Conservation (phyloP, 2,888 invertebrate genomes). For the Drosophila tanythrix region DNA sequence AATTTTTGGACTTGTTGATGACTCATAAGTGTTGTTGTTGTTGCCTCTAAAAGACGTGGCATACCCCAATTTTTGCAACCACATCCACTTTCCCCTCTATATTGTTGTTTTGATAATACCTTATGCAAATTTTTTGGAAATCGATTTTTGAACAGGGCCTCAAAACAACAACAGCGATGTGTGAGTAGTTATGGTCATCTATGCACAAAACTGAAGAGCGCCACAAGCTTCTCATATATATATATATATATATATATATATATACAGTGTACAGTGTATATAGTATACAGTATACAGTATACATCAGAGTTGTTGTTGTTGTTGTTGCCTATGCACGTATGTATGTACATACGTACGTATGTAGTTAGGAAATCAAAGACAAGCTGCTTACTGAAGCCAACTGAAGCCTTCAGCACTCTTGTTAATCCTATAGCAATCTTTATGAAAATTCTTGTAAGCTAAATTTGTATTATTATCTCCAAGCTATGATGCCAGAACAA, state of each 20-base stretch:
- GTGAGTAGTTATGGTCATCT: not conserved
- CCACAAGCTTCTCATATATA: conserved; percentile 2
- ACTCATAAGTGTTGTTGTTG: conserved; percentile 32
- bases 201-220: not conserved
- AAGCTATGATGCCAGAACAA: conserved; percentile 25
- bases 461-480: not conserved
- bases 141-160: conserved; percentile 11
- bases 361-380: conserved; percentile 1
- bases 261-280: not conserved
- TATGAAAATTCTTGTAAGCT: conserved; percentile 2
- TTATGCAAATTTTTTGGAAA: conserved; percentile 10
- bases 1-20: conserved; percentile 1
- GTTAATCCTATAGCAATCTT: conserved; percentile 4
- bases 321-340: conserved; percentile 1
- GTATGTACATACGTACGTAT: not conserved
- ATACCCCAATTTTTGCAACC: conserved; percentile 11
- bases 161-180: not conserved
- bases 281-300: not conserved
- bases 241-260: conserved; percentile 1
- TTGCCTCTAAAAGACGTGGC: conserved; percentile 37
- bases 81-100: not conserved
- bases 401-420: not conserved
- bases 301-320: conserved; percentile 1
- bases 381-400: not conserved
- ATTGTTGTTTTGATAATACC: conserved; percentile 1